Conservation (phyloP, 2,113 vertebrate genomes). For the Zeus faber region DNA sequence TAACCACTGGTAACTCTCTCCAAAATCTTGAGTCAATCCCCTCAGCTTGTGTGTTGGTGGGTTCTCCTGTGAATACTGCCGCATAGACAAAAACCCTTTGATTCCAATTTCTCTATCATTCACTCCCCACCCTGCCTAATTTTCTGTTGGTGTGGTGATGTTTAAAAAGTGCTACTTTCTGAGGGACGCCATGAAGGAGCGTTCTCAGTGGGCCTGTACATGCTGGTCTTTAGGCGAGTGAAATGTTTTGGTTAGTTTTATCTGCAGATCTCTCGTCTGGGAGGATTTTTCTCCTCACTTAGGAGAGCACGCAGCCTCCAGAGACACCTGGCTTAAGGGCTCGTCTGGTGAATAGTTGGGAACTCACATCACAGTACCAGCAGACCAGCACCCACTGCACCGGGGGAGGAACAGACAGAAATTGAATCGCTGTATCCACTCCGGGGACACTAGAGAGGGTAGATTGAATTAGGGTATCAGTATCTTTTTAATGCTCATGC, state of each 20-base stretch:
- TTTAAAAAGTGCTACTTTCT: too few species aligned
- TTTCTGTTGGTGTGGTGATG: background rate
- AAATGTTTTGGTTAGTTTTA: background rate
- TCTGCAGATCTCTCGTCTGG: background rate
- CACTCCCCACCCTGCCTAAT: too few species aligned
- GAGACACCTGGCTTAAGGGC: background rate
- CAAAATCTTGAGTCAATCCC: background rate
- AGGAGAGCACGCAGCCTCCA: background rate
- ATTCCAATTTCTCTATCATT: conserved; percentile 43
- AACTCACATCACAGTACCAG: conserved; percentile 12
- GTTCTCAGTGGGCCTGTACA: too few species aligned
- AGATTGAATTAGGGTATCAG: conserved; percentile 68
- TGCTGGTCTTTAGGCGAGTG: background rate
- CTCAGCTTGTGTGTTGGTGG: too few species aligned
- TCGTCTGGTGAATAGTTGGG: background rate
- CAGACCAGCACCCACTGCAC: conserved; percentile 39
- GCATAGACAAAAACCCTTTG: conserved; percentile 30
- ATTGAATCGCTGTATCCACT: conserved; percentile 66
- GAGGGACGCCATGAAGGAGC: background rate
- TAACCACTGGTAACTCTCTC: background rate
- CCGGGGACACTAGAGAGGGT: conserved; percentile 51
- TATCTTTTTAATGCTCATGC: conserved; percentile 60
- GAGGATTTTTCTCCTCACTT: background rate
- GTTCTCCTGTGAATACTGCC: conserved; percentile 49
- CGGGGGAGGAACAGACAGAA: conserved; percentile 52